Evolutionary conservation across 2,797 vertebrate species (phyloP), one percentile per base, ranked within the genome.

Genomic region (Sternotherus odoratus): DNA sequence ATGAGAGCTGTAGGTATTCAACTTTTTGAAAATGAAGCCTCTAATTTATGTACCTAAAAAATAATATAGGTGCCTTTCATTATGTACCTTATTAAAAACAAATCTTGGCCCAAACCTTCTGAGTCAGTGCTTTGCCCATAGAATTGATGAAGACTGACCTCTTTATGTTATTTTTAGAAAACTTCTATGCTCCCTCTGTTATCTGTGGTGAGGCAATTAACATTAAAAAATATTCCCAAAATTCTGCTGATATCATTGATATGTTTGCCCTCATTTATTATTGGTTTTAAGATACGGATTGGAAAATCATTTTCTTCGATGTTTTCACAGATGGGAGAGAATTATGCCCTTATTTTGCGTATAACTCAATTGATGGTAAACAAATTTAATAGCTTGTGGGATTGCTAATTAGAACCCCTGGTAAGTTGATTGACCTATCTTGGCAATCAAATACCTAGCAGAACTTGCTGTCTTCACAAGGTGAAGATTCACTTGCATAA

Each of bases 321-420:
- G 83, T 95, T 93, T 96, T 94, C 77, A 78, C 21, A 94, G 92
- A 82, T 81, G 63, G 30, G 66, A 82, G 93, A 92, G 89, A 87
- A 85, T 4, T 56, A 86, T 88, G 23, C 54, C 46, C 77, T 36
- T 91, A n/a, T 92, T 90, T 82, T 91, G 49, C 94, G 79, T 83
- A 24, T 93, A 91, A 85, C 85, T 96, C 53, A 78, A 82, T 78
- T 91, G 88, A 95, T 95, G 69, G 82, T 95, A 97, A 96, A 95
- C 88, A 95, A 88, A 92, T 95, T 94, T 95, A 97, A 94, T 88
- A 91, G 93, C 82, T 80, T 95, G 63, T 82, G 82, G 83, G 83
- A 92, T 89, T 91, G 82, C 91, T 97, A 96, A 96, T 97, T 96
- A 96, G 88, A 95, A 77, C 69, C 94, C 91, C 89, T 82, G 92